Evolutionary conservation across 1,140 invertebrate genomes (phyloP).

Genomic region (Ceratoteleas bidentatus): DNA sequence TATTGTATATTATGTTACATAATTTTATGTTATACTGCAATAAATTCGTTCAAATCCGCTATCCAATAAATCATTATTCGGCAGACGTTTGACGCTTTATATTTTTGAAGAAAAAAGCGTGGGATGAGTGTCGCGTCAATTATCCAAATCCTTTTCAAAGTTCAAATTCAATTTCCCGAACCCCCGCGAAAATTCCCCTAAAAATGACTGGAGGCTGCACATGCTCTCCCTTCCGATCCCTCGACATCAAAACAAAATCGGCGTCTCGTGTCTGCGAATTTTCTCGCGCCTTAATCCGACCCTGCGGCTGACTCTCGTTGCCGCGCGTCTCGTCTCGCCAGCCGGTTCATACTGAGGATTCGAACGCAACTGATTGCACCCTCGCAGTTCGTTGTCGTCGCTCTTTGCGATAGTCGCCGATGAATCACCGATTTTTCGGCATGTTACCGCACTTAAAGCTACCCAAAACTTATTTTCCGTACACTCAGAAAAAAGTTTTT

Average conservation of each 20-base stretch:
- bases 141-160: no score
- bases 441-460: slow-evolving; percentile 34
- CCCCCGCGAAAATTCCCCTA: no score
- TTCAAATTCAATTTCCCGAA: no score
- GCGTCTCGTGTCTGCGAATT: slow-evolving; percentile 13
- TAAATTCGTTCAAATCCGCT: no score
- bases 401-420: slow-evolving; percentile 68
- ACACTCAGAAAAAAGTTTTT: no score
- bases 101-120: no score
- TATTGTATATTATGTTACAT: no score
- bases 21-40: no score
- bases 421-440: slow-evolving; percentile 57
- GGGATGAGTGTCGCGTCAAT: no score
- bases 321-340: slow-evolving; percentile 43
- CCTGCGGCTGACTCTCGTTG: slow-evolving; percentile 47
- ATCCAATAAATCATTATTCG: no score
- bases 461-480: slow-evolving; percentile 33
- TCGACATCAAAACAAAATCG: slow-evolving; percentile 36
- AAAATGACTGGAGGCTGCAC: neutral
- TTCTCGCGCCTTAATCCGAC: slow-evolving; percentile 64
- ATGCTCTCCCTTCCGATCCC: neutral
- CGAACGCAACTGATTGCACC: slow-evolving; percentile 74
- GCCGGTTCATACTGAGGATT: slow-evolving; percentile 68
- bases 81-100: no score
- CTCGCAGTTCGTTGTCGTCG: slow-evolving; percentile 76